These are phyloP conservation scores for Gibbula magus DNA, from an alignment of 2,888 invertebrate genomes.

Conservation along the genomic window DNA sequence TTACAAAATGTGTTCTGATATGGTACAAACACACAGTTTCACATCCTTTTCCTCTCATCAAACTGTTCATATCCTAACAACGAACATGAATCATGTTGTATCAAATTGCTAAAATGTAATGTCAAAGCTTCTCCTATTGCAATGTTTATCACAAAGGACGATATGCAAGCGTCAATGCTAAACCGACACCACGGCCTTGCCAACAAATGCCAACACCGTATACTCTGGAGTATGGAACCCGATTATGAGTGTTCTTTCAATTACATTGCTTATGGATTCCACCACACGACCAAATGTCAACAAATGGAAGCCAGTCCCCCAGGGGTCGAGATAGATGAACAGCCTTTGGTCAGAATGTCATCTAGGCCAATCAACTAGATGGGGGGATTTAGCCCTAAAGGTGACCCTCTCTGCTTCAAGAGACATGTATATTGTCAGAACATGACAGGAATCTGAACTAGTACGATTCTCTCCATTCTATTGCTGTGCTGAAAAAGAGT, in stretches of 20 bases:
- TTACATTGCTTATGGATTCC: neutral
- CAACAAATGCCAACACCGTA: too few relatives aligned
- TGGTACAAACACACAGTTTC: too few relatives aligned
- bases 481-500: neutral
- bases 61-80: too few relatives aligned
- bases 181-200: too few relatives aligned
- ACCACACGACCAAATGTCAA: conserved; percentile 12
- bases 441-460: neutral
- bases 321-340: neutral
- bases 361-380: neutral
- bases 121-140: too few relatives aligned
- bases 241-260: neutral
- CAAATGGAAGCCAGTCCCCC: neutral
- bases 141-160: too few relatives aligned
- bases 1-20: too few relatives aligned
- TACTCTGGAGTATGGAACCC: neutral
- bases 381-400: neutral
- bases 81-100: too few relatives aligned
- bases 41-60: too few relatives aligned
- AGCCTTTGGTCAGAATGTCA: neutral
- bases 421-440: neutral
- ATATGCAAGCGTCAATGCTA: too few relatives aligned
- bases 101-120: too few relatives aligned
- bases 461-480: neutral
- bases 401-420: neutral